A percentile compares a stretch with the other conserved stretches of the same genome.
Conservation (phyloP, 2,888 invertebrate species). For the Coelopa pilipes region DNA sequence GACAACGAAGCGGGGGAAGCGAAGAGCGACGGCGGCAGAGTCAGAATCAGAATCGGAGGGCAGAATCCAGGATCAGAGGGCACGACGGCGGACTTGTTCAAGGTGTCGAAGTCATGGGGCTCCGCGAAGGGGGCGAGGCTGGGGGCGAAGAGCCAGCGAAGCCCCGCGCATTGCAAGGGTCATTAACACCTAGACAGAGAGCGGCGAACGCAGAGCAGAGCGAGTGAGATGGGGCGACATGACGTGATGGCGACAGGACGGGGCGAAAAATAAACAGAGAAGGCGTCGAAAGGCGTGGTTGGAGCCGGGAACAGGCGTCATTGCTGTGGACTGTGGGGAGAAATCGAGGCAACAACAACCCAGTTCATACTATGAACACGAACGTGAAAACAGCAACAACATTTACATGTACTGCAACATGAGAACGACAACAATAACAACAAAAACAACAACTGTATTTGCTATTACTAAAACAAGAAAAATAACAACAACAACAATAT, state of each 20-base stretch:
- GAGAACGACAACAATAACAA: too few relatives aligned
- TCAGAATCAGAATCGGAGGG: not conserved
- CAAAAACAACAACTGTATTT: not conserved
- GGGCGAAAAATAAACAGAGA: not conserved
- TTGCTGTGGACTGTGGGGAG: too few relatives aligned
- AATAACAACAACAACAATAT: too few relatives aligned
- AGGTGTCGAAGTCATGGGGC: too few relatives aligned
- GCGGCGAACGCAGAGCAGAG: conserved; percentile 17
- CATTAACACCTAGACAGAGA: conserved; percentile 54
- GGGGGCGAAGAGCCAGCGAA: conserved; percentile 38
- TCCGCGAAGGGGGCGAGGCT: not conserved
- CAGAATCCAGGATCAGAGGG: not conserved
- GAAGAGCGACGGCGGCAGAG: not conserved
- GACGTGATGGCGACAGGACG: conserved; percentile 1
- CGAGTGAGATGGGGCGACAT: not conserved
- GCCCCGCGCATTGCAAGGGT: conserved; percentile 55
- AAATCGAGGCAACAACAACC: too few relatives aligned
- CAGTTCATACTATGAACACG: too few relatives aligned
- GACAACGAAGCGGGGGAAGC: not conserved
- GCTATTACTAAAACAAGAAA: not conserved
- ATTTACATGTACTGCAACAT: too few relatives aligned
- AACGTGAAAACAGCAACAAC: too few relatives aligned
- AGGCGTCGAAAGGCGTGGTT: not conserved
- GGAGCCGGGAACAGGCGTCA: not conserved
- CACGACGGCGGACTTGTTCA: not conserved